Base-by-base conservation (phyloP, 2,113 vertebrate genomes). In the Herpetotheres cachinnans region DNA sequence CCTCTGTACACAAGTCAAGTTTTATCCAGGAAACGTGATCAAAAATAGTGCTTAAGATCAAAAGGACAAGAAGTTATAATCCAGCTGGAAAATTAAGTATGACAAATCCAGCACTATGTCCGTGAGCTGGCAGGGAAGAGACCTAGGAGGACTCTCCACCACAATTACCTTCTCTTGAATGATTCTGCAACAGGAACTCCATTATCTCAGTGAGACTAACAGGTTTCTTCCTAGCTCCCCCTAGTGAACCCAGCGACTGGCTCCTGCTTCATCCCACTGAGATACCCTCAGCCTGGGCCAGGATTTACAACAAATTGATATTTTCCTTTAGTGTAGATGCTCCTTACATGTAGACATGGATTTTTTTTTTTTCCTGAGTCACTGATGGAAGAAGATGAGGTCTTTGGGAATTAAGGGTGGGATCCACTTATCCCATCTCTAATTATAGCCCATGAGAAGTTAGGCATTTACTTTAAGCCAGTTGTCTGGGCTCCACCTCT, bases 221-320 rank as follows among this genome's bases (percentile, higher is more conserved):
- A 67, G 27, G 42, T 93, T 98, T 92, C 89, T 97, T 96, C 94
- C 82, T 93, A 92, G 96, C 96, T 95, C 95, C 96, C 97, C 65
- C 97, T 98, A 97, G 93, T 95, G 97, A 97, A 67, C 30, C 71
- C 79, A 87, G 50, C 27, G 59, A 42, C 58, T 38, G 40, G 13
- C 47, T 94, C 58, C 61, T 81, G 38, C 47, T 90, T 88, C 70
- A 52, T 72, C 59, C 73, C 82, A 27, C 71, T 56, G 66, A 82
- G 38, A 49, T 42, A 63, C 71, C 65, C 54, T 89, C 52, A 77
- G 47, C n/a, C 30, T 32, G 47, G 67, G 58, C 29, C 50, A 83
- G 25, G 55, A 50, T 86, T 77, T 84, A 21, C 44, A 88, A 67
- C 44, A 79, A 74, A 82, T 44, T 71, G 38, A 3, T 93, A 36